A percentile compares a stretch with the other conserved stretches of the same genome.
Conservation (phyloP, 2,113 vertebrate genomes). For the Piprites chloris region DNA sequence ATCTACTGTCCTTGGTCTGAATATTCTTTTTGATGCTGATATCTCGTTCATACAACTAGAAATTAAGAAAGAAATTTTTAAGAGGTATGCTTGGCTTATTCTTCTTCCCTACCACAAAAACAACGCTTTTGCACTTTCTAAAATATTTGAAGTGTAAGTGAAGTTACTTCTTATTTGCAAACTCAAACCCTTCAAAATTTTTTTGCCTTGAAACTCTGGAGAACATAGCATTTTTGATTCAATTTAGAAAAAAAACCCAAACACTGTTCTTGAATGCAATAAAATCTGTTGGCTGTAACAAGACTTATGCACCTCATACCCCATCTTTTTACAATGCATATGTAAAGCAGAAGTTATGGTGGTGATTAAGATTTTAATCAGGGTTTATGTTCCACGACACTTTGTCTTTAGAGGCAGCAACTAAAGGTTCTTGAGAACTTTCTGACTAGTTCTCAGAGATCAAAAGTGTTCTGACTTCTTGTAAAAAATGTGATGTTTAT, state of each 20-base stretch:
- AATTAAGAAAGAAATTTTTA: neutral
- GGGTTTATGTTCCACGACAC: neutral
- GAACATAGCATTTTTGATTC: neutral
- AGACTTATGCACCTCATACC: neutral
- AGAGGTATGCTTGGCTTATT: neutral
- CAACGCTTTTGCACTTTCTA: neutral
- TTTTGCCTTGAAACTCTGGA: neutral
- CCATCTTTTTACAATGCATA: neutral
- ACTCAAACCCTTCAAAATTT: neutral
- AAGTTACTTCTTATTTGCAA: neutral
- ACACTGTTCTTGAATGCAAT: neutral
- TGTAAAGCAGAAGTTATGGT: neutral
- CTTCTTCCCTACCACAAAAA: neutral
- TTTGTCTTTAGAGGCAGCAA: neutral
- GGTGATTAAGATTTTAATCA: neutral
- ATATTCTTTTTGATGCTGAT: neutral
- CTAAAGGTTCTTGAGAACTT: neutral
- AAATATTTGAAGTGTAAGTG: neutral
- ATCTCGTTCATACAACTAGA: neutral
- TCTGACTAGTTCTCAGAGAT: neutral
- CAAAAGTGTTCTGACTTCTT: neutral
- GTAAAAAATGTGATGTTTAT: neutral
- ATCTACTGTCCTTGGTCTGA: neutral
- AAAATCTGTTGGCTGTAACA: neutral
- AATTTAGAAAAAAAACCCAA: neutral